These are phyloP conservation scores for Stenurella melanura DNA, from an alignment of 2,888 invertebrate genomes.

Conservation along the genomic window DNA sequence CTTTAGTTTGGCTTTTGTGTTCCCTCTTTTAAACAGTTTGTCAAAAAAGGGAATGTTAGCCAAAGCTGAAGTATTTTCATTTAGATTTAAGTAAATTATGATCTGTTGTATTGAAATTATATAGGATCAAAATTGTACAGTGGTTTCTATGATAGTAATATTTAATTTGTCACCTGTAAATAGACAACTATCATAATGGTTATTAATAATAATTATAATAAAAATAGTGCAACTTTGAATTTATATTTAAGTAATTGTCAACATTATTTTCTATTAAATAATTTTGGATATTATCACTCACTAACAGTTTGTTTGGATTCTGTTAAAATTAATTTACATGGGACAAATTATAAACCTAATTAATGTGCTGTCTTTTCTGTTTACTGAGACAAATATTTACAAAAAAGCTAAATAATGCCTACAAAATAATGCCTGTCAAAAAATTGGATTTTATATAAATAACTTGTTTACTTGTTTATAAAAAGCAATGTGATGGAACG, in stretches of 20 bases:
- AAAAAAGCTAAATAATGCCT: background rate
- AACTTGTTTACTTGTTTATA: constrained; percentile 4
- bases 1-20: too few relatives aligned
- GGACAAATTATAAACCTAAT: background rate
- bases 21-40: too few relatives aligned
- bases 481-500: background rate
- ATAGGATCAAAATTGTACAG: too few relatives aligned
- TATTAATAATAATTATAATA: too few relatives aligned
- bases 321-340: background rate
- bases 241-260: background rate
- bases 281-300: background rate
- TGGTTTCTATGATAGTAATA: too few relatives aligned
- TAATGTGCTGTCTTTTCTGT: background rate
- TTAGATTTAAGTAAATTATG: too few relatives aligned
- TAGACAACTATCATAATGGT: too few relatives aligned
- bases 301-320: background rate
- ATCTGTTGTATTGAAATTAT: too few relatives aligned
- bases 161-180: too few relatives aligned
- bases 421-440: background rate
- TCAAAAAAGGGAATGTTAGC: too few relatives aligned
- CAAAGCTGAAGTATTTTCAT: too few relatives aligned
- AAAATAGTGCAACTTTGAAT: background rate
- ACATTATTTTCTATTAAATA: background rate
- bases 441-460: background rate
- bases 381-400: background rate